A percentile compares a stretch with the other conserved stretches of the same genome.
phyloP scores from a whole-genome alignment of 2,888 invertebrate genomes.

The Eristalis tenax region DNA sequence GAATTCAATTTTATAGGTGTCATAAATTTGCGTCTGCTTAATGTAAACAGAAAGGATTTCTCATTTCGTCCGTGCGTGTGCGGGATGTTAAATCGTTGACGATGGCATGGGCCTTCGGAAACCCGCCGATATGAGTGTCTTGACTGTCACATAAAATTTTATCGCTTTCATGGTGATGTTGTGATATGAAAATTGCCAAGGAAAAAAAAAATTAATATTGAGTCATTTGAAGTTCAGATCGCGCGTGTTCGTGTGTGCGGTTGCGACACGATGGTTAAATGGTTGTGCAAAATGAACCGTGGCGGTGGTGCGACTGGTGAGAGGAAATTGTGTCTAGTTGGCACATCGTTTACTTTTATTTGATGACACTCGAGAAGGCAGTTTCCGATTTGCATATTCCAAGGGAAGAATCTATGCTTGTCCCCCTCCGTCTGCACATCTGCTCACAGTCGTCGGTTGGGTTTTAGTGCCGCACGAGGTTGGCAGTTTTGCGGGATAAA shows the following conservation, averaged over 20 bases:
- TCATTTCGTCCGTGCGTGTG: not conserved
- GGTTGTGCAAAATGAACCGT: not conserved
- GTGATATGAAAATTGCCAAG: constrained; percentile 11
- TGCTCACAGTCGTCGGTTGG: not conserved
- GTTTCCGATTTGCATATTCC: not conserved
- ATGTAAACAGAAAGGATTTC: constrained; percentile 30
- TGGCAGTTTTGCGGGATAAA: too few species aligned
- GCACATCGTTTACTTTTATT: not conserved
- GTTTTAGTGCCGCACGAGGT: not conserved
- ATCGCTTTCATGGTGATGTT: constrained; percentile 14
- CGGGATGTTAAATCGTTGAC: constrained; percentile 12
- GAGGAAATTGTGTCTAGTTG: constrained; percentile 1
- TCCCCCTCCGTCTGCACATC: not conserved
- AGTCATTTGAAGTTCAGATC: constrained; percentile 6
- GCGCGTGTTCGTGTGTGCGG: not conserved
- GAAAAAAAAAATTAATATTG: constrained; percentile 13
- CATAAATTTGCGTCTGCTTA: constrained; percentile 38
- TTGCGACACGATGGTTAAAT: not conserved
- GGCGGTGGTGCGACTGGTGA: not conserved
- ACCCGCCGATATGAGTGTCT: constrained; percentile 8
- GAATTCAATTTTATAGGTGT: constrained; percentile 48
- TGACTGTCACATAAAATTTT: constrained; percentile 47
- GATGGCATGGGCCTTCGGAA: not conserved
- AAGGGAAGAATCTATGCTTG: not conserved
- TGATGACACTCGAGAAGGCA: not conserved